Percentiles rank a stretch among this genome's conserved stretches.
Evolutionary conservation across 2,888 invertebrate species (phyloP).

Genomic region (Lepeophtheirus nordmannii): DNA sequence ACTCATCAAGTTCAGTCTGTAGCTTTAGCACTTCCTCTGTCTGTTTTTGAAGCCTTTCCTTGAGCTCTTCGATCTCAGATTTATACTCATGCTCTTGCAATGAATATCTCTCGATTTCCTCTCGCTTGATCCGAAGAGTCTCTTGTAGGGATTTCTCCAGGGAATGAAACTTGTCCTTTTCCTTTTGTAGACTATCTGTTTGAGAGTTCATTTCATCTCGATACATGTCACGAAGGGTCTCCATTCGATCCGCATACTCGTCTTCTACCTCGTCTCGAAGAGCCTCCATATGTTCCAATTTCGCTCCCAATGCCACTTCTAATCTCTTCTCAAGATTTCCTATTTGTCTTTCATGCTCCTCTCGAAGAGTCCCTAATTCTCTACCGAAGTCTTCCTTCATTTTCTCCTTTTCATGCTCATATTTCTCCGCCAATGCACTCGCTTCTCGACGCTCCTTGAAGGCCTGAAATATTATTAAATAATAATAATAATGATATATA

Average conservation of each 20-base stretch:
- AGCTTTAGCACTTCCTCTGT: slow-evolving; percentile 21
- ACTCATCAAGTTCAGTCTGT: slow-evolving; percentile 15
- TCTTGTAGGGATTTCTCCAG: slow-evolving; percentile 17
- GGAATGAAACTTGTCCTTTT: slow-evolving; percentile 6
- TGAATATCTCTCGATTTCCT: slow-evolving; percentile 9
- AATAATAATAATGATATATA: no score
- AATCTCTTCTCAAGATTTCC: slow-evolving; percentile 12
- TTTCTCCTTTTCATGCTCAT: slow-evolving; percentile 16
- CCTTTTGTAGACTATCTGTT: slow-evolving; percentile 3
- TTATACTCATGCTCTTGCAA: neutral
- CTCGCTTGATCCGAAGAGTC: slow-evolving; percentile 16
- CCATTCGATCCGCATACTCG: slow-evolving; percentile 24
- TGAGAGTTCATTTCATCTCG: slow-evolving; percentile 12
- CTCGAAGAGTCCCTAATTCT: slow-evolving; percentile 12
- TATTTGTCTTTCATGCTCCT: slow-evolving; percentile 20
- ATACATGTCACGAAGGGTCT: slow-evolving; percentile 21
- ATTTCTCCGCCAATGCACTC: neutral
- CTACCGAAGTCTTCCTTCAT: slow-evolving; percentile 15
- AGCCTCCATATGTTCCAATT: slow-evolving; percentile 23
- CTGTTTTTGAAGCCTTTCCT: slow-evolving; percentile 18
- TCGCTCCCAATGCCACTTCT: slow-evolving; percentile 20
- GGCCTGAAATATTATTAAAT: slow-evolving; percentile 3
- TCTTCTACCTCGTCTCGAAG: slow-evolving; percentile 24
- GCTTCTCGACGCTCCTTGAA: slow-evolving; percentile 19
- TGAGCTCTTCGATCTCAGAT: slow-evolving; percentile 19